phyloP scores from a whole-genome alignment of 2,888 invertebrate species.

The Apodemia duryi region DNA sequence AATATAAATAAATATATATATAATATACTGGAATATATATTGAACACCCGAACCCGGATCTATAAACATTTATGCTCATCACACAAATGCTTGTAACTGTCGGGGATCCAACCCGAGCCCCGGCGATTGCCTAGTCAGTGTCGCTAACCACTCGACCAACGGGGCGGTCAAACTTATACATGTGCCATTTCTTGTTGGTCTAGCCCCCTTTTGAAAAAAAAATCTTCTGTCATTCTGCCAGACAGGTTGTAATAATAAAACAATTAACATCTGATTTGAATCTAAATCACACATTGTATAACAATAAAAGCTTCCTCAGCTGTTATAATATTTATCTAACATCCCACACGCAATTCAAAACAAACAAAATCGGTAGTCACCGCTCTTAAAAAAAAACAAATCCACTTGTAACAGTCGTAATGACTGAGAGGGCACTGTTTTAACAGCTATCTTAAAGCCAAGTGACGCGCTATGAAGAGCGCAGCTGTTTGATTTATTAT shows the following conservation, averaged over 20 bases:
- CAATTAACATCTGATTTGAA: background rate
- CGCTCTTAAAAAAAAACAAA: slow-evolving; percentile 22
- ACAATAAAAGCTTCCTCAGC: slow-evolving; percentile 8
- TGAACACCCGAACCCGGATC: too few species aligned
- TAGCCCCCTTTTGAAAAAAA: too few species aligned
- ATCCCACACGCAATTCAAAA: slow-evolving; percentile 13
- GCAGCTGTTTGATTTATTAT: slow-evolving; percentile 26
- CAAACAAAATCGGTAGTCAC: slow-evolving; percentile 13
- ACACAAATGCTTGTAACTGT: too few species aligned
- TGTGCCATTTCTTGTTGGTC: too few species aligned
- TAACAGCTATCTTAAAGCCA: slow-evolving; percentile 24
- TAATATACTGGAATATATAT: too few species aligned
- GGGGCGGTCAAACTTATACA: too few species aligned
- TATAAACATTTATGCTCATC: too few species aligned
- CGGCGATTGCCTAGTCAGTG: too few species aligned
- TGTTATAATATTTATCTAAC: slow-evolving; percentile 14
- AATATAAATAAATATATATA: too few species aligned
- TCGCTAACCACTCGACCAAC: too few species aligned
- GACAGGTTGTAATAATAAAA: background rate
- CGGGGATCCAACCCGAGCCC: too few species aligned
- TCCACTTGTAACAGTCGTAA: slow-evolving; percentile 25
- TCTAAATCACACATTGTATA: background rate
- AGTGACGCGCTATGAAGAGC: slow-evolving; percentile 27
- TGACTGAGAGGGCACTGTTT: slow-evolving; percentile 27
- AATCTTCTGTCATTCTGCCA: too few species aligned